Conservation (phyloP, 2,888 invertebrate genomes). For the Pseudoips prasinana region DNA sequence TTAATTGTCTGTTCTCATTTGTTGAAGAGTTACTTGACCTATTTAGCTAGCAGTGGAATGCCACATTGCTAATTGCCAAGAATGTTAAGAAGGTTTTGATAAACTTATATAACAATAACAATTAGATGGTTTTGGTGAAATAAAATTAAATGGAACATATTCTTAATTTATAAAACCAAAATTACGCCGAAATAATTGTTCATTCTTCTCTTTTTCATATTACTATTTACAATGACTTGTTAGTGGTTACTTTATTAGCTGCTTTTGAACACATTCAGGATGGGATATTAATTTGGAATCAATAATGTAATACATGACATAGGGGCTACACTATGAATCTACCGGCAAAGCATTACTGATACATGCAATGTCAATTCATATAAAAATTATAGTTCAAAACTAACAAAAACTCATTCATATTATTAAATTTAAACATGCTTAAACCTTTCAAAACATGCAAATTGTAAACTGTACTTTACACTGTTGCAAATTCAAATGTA, state of each 20-base stretch:
- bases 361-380: slow-evolving; percentile 17
- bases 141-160: too few relatives aligned
- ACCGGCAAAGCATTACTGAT: slow-evolving; percentile 37
- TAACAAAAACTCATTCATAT: neutral
- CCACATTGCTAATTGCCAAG: too few relatives aligned
- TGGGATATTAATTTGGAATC: slow-evolving; percentile 3
- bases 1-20: too few relatives aligned
- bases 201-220: too few relatives aligned
- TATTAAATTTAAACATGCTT: neutral
- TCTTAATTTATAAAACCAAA: too few relatives aligned
- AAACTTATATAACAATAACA: too few relatives aligned
- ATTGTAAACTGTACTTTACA: slow-evolving; percentile 8
- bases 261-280: slow-evolving; percentile 18
- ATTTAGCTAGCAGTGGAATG: too few relatives aligned
- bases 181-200: too few relatives aligned
- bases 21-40: too few relatives aligned
- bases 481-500: neutral
- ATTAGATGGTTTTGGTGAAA: too few relatives aligned
- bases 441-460: slow-evolving; percentile 8
- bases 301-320: slow-evolving; percentile 1
- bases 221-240: slow-evolving; percentile 10
- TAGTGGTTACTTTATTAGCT: slow-evolving; percentile 17
- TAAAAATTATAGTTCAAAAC: neutral
- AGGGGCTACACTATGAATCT: slow-evolving; percentile 14
- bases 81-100: too few relatives aligned